Evolutionary conservation across 2,113 vertebrate genomes (phyloP), one percentile per base, ranked within the genome.

Genomic region (Zosterops lateralis): DNA sequence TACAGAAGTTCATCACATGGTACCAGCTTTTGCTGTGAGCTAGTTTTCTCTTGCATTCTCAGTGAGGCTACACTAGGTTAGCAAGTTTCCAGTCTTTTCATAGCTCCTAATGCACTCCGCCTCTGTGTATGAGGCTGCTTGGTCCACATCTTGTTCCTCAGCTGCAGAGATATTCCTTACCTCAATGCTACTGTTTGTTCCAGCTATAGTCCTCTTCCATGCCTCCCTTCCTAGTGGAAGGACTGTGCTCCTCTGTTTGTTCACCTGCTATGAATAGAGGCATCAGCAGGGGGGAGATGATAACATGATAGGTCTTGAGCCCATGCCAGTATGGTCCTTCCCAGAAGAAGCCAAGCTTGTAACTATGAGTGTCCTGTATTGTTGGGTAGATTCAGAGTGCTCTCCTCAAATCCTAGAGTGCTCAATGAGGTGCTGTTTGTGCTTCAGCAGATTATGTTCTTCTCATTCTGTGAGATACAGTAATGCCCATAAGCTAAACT

Each of bases 1-100:
- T 13, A 10, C 1, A 31, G 29, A 0, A 0, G n/a, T 38, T 66
- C 36, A 48, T 62, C 54, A 48, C 0, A 0, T 4, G 7, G 40
- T 58, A 34, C 29, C 1, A 7, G 36, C 24, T 90, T 90, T 54
- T 87, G 36, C 54, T n/a, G 7, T 21, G 26, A 47, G 8, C 60
- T 42, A 36, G 1, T 82, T 76, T 53, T 53, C n/a, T 57, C 50
- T 45, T 45, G 22, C 42, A 20, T 9, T 12, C 54, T n/a, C 22
- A 6, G 12, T 48, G 47, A 66, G 42, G 29, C 26, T 31, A 25
- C 34, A 7, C 24, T 62, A 45, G 40, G 31, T 47, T 44, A 65
- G 42, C 31, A 72, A n/a, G 4, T 48, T 82, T 44, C 17, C 62
- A 40, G 60, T 25, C 44, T 74, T 91, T 74, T 84, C 32, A 31